Evolutionary conservation across 2,113 vertebrate species (phyloP).

Genomic region (Amphiprion ocellaris): DNA sequence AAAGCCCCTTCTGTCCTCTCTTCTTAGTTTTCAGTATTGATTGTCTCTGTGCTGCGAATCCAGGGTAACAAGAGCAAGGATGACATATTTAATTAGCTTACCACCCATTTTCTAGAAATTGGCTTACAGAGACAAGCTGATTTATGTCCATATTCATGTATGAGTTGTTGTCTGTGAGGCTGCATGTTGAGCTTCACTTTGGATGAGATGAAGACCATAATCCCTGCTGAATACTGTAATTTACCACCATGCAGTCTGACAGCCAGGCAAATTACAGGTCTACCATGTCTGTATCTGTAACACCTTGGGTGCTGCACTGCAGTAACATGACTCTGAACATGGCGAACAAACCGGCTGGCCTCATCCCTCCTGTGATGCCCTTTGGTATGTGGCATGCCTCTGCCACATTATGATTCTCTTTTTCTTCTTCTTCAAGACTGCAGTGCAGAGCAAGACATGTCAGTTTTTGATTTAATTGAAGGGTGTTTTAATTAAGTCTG

Average conservation of each 20-base stretch:
- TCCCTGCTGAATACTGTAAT: slow-evolving; percentile 81
- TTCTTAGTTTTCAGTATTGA: slow-evolving; percentile 7
- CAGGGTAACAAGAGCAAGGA: slow-evolving; percentile 18
- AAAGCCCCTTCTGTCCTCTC: slow-evolving; percentile 16
- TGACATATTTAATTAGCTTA: slow-evolving; percentile 47
- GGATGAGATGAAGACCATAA: slow-evolving; percentile 72
- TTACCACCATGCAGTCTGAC: slow-evolving; percentile 76
- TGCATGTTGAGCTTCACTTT: slow-evolving; percentile 68
- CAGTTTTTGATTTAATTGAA: slow-evolving; percentile 61
- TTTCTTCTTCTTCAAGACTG: slow-evolving; percentile 11
- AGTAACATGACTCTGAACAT: slow-evolving; percentile 50
- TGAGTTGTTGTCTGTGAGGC: slow-evolving; percentile 63
- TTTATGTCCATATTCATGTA: slow-evolving; percentile 67
- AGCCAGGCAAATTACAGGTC: slow-evolving; percentile 80
- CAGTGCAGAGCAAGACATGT: slow-evolving; percentile 45
- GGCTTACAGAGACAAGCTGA: slow-evolving; percentile 63
- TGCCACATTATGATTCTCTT: slow-evolving; percentile 44
- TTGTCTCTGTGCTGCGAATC: neutral
- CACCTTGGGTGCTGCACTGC: slow-evolving; percentile 65
- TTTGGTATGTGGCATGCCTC: slow-evolving; percentile 68
- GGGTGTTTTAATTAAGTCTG: slow-evolving; percentile 59
- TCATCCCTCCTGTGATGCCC: slow-evolving; percentile 67
- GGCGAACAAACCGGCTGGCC: slow-evolving; percentile 36
- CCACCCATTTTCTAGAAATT: slow-evolving; percentile 33
- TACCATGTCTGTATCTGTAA: slow-evolving; percentile 71